These are phyloP conservation scores for Anorthoa munda DNA, from an alignment of 2,888 invertebrate species.

Conservation along the genomic window DNA sequence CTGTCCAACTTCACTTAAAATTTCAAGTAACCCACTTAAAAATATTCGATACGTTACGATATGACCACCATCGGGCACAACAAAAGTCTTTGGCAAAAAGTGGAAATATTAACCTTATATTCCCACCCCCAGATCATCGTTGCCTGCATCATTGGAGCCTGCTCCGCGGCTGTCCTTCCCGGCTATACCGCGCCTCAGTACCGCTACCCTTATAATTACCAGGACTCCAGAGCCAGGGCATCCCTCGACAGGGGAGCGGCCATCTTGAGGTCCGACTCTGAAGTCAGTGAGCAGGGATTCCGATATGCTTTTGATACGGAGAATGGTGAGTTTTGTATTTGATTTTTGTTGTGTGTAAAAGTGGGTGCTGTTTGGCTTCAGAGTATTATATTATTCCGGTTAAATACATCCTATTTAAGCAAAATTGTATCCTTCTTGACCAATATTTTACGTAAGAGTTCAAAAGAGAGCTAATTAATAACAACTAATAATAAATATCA, in stretches of 20 bases:
- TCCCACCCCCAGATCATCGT: constrained; percentile 77
- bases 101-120: neutral
- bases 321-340: constrained; percentile 86
- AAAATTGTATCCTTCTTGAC: no score
- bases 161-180: constrained; percentile 78
- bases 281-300: constrained; percentile 84
- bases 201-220: constrained; percentile 73
- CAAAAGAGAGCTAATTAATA: no score
- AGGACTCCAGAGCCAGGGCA: constrained; percentile 77
- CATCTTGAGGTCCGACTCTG: constrained; percentile 81
- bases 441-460: no score
- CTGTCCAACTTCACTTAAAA: neutral
- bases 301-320: constrained; percentile 91
- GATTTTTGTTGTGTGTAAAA: neutral
- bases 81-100: neutral
- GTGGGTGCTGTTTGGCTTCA: no score
- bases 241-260: constrained; percentile 81
- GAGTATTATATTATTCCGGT: no score
- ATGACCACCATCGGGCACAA: neutral
- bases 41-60: neutral
- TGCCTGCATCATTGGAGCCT: constrained; percentile 78
- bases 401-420: no score
- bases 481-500: no score
- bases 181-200: constrained; percentile 75
- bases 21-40: neutral